Percentiles rank a stretch among this genome's conserved stretches.
Evolutionary conservation across 1,140 invertebrate species (phyloP).

Genomic region (Steinernema feltiae): DNA sequence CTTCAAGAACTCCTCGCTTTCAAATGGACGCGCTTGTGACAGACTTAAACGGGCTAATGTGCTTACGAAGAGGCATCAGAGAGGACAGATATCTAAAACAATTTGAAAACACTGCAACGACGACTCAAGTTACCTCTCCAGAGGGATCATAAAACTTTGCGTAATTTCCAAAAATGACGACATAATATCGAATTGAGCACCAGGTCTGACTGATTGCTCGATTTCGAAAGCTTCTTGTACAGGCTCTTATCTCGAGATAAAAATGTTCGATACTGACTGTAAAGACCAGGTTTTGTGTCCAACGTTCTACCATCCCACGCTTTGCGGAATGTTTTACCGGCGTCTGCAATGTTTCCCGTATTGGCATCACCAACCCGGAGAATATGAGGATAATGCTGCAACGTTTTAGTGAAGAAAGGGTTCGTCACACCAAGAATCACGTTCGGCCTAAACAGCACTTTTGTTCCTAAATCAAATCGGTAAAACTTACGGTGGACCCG

Average conservation of each 20-base stretch:
- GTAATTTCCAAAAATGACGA: slow-evolving; percentile 83
- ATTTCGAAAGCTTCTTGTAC: slow-evolving; percentile 71
- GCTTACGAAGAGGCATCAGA: slow-evolving; percentile 91
- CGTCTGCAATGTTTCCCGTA: slow-evolving; percentile 26
- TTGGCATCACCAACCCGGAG: slow-evolving; percentile 74
- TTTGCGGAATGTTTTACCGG: slow-evolving; percentile 53
- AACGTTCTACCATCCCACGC: slow-evolving; percentile 60
- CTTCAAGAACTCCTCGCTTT: slow-evolving; percentile 85
- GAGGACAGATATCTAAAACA: slow-evolving; percentile 81
- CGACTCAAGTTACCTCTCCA: slow-evolving; percentile 62
- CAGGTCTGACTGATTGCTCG: slow-evolving; percentile 70
- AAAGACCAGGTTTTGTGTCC: slow-evolving; percentile 67
- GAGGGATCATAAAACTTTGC: slow-evolving; percentile 96
- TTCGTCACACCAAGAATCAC: slow-evolving; percentile 96
- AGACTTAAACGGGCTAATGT: slow-evolving; percentile 90
- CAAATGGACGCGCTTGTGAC: slow-evolving; percentile 83
- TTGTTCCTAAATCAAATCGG: too few relatives aligned
- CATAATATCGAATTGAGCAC: slow-evolving; percentile 79
- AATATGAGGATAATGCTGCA: slow-evolving; percentile 97
- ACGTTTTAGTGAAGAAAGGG: slow-evolving; percentile 97
- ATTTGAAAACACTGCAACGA: too few relatives aligned
- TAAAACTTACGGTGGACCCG: slow-evolving; percentile 70
- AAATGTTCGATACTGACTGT: slow-evolving; percentile 85
- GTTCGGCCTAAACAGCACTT: slow-evolving; percentile 66
- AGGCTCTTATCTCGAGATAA: slow-evolving; percentile 86